A percentile compares a stretch with the other conserved stretches of the same genome.
These are phyloP conservation scores for Junonia oenone DNA, from an alignment of 2,888 invertebrate genomes.

Conservation along the genomic window DNA sequence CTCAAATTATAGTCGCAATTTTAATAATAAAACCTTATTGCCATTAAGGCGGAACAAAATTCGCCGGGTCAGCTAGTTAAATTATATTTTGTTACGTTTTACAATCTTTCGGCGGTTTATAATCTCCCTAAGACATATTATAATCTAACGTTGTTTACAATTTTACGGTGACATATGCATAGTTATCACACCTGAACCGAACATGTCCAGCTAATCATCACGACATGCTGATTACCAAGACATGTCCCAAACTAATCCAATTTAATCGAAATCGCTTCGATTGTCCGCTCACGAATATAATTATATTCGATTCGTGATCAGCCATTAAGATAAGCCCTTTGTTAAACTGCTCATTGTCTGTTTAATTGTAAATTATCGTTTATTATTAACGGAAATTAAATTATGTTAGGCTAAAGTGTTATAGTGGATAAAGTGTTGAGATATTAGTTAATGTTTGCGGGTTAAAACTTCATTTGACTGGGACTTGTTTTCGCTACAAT, in stretches of 20 bases:
- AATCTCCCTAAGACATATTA: too few species aligned
- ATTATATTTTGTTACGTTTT: too few species aligned
- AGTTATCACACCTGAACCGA: neutral
- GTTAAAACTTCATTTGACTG: too few species aligned
- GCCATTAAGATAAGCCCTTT: constrained; percentile 11
- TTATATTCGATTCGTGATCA: neutral
- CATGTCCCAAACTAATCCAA: constrained; percentile 1
- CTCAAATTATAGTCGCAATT: neutral
- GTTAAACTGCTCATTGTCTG: neutral
- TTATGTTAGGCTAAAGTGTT: neutral
- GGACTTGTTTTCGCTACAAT: too few species aligned
- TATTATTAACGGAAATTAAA: neutral
- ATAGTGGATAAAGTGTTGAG: too few species aligned
- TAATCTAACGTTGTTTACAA: too few species aligned
- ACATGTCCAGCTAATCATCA: neutral
- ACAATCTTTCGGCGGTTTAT: too few species aligned
- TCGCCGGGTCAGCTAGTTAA: too few species aligned
- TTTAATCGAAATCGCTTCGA: constrained; percentile 1
- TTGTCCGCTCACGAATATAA: neutral
- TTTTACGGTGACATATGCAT: too few species aligned
- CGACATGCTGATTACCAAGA: neutral
- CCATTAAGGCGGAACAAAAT: too few species aligned
- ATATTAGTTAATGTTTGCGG: too few species aligned
- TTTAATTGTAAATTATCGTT: constrained; percentile 1
- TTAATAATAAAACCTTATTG: too few species aligned